These are phyloP conservation scores for Ephydatia muelleri DNA, from an alignment of 37 sponge, comb jelly and placozoan genomes.

Conservation along the genomic window DNA sequence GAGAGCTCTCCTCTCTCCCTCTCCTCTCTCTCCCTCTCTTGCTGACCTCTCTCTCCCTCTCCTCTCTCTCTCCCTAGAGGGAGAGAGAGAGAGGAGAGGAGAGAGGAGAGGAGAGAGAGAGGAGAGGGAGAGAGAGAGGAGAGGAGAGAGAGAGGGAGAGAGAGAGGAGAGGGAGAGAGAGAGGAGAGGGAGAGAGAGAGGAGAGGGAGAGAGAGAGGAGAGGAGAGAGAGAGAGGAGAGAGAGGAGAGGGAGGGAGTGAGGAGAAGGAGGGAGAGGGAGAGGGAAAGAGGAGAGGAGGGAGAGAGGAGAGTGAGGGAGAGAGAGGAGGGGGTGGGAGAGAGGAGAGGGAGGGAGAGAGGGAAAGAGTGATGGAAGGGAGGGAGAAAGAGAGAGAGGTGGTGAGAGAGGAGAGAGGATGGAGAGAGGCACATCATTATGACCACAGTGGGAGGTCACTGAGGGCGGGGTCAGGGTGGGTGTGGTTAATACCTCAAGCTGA, in stretches of 20 bases:
- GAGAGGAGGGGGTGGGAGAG: too few relatives aligned
- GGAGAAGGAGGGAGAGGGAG: neutral
- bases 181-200: slow-evolving; percentile 5
- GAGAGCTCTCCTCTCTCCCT: too few relatives aligned
- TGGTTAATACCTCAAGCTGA: neutral
- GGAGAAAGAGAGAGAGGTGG: too few relatives aligned
- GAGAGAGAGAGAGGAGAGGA: slow-evolving; percentile 6
- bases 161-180: slow-evolving; percentile 1
- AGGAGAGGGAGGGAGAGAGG: too few relatives aligned
- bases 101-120: neutral
- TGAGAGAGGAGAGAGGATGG: too few relatives aligned
- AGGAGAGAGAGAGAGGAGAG: neutral
- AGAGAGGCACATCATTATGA: too few relatives aligned
- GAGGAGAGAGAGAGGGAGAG: neutral
- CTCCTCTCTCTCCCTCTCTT: slow-evolving; percentile 12
- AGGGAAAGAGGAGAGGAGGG: neutral
- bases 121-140: neutral
- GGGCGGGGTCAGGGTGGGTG: neutral
- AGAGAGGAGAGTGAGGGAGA: too few relatives aligned
- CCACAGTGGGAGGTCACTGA: neutral
- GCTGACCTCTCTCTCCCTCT: neutral
- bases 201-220: slow-evolving; percentile 4
- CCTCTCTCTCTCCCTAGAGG: slow-evolving; percentile 8
- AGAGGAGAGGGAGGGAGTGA: neutral
- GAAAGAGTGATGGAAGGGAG: too few relatives aligned